Percentiles rank a stretch among this genome's conserved stretches.
These are phyloP conservation scores for Cercopithecus mona DNA, from an alignment of 2,113 vertebrate species.

Conservation along the genomic window DNA sequence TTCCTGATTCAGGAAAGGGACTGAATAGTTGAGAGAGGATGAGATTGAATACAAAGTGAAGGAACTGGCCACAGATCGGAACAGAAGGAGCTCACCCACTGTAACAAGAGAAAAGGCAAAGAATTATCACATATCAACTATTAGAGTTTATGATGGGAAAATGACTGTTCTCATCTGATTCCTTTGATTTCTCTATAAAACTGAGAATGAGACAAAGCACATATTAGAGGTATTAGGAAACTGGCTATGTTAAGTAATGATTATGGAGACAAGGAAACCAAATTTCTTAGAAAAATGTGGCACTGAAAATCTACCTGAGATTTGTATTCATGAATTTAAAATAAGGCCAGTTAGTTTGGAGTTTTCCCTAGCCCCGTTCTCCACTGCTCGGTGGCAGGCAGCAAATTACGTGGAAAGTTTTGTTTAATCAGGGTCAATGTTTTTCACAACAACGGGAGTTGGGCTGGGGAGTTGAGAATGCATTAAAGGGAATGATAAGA, in stretches of 20 bases:
- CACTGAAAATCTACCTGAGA: background rate
- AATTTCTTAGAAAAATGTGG: background rate
- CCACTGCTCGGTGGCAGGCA: background rate
- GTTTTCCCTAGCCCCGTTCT: background rate
- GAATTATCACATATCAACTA: background rate
- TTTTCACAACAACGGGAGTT: background rate
- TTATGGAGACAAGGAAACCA: background rate
- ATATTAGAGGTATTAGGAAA: background rate
- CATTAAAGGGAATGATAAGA: background rate
- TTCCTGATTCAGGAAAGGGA: background rate
- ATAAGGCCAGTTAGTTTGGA: background rate
- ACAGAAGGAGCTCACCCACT: background rate
- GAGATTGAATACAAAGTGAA: background rate
- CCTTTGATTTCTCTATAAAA: background rate
- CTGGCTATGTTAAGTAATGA: background rate
- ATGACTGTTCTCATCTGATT: background rate
- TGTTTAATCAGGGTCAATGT: background rate
- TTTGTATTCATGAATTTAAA: slow-evolving; percentile 29
- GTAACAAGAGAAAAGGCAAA: background rate
- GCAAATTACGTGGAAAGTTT: background rate
- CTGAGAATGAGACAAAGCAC: background rate
- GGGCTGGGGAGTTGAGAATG: background rate
- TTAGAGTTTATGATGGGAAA: background rate
- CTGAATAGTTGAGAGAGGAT: background rate
- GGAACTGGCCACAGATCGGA: background rate